A percentile compares a stretch with the other conserved stretches of the same genome.
phyloP scores from a whole-genome alignment of 2,113 vertebrate genomes.

The Hippotragus niger region DNA sequence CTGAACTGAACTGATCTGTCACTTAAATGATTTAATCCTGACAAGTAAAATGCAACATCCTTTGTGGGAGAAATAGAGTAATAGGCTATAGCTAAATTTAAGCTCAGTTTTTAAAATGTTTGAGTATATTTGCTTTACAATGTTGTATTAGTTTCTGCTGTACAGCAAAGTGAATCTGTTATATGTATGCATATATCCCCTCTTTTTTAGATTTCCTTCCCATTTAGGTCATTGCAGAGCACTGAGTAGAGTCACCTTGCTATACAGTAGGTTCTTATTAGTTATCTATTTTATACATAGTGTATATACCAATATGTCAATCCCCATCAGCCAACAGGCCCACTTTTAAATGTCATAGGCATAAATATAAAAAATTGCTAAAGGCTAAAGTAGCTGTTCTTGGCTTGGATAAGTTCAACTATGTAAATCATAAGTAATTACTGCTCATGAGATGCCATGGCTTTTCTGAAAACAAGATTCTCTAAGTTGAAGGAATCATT shows the following conservation, averaged over 20 bases:
- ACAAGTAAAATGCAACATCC: background rate
- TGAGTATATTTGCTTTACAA: background rate
- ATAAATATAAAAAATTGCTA: background rate
- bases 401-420: background rate
- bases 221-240: background rate
- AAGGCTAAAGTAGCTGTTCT: background rate
- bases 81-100: background rate
- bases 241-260: background rate
- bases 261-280: background rate
- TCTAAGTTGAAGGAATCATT: background rate
- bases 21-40: background rate
- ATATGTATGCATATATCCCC: background rate
- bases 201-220: background rate
- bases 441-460: background rate
- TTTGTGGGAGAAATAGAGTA: background rate
- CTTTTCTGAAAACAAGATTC: conserved; percentile 15
- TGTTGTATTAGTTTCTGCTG: background rate
- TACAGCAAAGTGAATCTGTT: background rate
- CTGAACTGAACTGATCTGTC: no score
- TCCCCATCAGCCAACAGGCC: background rate
- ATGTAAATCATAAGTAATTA: background rate
- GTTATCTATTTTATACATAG: background rate
- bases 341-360: background rate
- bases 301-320: background rate
- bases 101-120: background rate